Base-by-base conservation (phyloP, 2,797 vertebrate genomes). In the Sebastes iracundus region DNA sequence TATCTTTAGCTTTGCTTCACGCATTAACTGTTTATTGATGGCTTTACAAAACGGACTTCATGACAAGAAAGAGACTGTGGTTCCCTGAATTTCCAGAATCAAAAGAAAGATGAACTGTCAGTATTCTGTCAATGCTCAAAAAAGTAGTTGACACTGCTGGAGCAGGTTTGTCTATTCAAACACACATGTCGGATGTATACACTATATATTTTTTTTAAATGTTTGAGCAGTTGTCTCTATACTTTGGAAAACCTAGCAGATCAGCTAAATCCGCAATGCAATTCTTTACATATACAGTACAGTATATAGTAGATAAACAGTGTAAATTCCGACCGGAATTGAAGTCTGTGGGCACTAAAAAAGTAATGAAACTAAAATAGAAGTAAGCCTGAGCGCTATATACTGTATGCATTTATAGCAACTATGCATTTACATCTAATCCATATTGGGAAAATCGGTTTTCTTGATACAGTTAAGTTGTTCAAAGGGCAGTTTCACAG, bases 401-500 rank as follows among this genome's bases (percentile, higher is more conserved):
- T 3, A 16, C 20, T 56, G 16, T 5, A 64, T 8, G 25, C 4
- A 6, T 56, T 70, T 28, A 58, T 38, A 32, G 2, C 22, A 67
- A 78, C 30, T 61, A 28, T 67, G 12, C 2, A 64, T 0, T 25
- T 55, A 35, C 12, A 1, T 61, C 62, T 67, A 63, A 74, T 35
- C 14, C 32, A 8, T 20, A 55, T 14, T 49, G 23, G 6, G 0
- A 7, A 58, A 23, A 38, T 8, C 7, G 1, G 35, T 53, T 55
- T 49, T 79, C 16, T 30, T 69, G 23, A 56, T 61, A 35, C 14
- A 38, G 38, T 60, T 38, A 27, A 63, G 12, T 55, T 75, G 30
- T 76, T 83, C 25, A 72, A 69, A 78, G 75, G 22, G 33, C 60
- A 83, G 10, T 59, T 80, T 87, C 66, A 70, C 28, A 66, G 32